phyloP scores from a whole-genome alignment of 2,797 vertebrate genomes.

The Gadopsis bispinosus region DNA sequence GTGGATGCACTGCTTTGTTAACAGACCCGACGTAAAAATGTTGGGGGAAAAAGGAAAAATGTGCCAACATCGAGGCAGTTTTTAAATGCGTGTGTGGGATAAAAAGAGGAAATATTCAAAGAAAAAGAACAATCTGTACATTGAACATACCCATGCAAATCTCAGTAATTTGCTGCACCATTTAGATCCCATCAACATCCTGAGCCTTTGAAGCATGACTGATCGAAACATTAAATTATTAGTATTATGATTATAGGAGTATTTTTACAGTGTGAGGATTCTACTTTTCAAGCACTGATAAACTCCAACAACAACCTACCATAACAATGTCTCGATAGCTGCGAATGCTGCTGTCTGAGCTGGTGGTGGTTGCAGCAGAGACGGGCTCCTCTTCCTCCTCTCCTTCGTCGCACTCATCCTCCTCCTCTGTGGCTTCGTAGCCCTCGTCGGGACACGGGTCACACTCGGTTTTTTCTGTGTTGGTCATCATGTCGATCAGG shows the following conservation, averaged over 20 bases:
- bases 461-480: constrained; percentile 84
- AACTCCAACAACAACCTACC: constrained; percentile 77
- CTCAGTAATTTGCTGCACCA: constrained; percentile 2
- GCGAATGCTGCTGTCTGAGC: constrained; percentile 78
- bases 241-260: not conserved
- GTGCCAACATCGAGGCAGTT: not conserved
- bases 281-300: not conserved
- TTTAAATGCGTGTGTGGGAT: not conserved
- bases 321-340: constrained; percentile 91
- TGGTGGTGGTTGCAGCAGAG: constrained; percentile 54
- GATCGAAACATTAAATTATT: constrained; percentile 11
- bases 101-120: not conserved
- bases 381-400: constrained; percentile 55
- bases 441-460: constrained; percentile 92
- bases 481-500: constrained; percentile 97
- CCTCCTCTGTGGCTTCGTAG: constrained; percentile 95
- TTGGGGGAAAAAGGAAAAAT: not conserved
- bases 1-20: constrained; percentile 13
- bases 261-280: not conserved
- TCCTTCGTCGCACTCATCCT: constrained; percentile 83
- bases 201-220: not conserved
- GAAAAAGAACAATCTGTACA: not conserved
- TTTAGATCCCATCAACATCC: not conserved
- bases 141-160: not conserved
- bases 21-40: not conserved